Evolutionary conservation across 2,888 invertebrate genomes (phyloP).

Genomic region (Cheilosia variabilis): DNA sequence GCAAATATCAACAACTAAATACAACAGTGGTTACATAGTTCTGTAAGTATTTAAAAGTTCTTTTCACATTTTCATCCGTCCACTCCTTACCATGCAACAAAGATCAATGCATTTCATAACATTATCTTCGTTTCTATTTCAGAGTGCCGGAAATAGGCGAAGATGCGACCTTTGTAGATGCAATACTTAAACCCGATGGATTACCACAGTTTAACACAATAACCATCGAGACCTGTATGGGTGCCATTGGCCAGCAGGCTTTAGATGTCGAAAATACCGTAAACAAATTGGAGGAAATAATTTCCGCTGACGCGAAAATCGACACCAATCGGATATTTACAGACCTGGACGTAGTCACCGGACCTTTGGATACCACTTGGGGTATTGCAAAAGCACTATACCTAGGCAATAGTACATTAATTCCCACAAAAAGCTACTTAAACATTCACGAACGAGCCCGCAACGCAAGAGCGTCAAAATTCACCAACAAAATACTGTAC

Average conservation of each 20-base stretch:
- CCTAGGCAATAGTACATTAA: constrained; percentile 90
- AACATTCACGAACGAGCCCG: constrained; percentile 92
- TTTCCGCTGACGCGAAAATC: constrained; percentile 81
- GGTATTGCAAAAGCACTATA: constrained; percentile 93
- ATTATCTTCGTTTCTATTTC: constrained; percentile 79
- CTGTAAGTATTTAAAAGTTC: constrained; percentile 86
- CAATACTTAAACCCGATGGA: constrained; percentile 88
- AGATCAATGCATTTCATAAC: neutral
- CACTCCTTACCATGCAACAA: neutral
- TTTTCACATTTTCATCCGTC: neutral
- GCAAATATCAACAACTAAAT: constrained; percentile 61
- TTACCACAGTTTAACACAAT: constrained; percentile 92
- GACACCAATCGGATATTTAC: constrained; percentile 88
- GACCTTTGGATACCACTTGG: constrained; percentile 92
- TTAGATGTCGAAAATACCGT: constrained; percentile 92
- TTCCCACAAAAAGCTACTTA: constrained; percentile 91
- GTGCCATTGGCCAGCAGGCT: constrained; percentile 92
- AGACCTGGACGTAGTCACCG: constrained; percentile 89
- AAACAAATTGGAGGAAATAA: constrained; percentile 87
- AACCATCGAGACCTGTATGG: constrained; percentile 92
- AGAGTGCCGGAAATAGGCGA: constrained; percentile 93
- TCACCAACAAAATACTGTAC: constrained; percentile 85
- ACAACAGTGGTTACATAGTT: constrained; percentile 86
- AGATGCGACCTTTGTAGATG: constrained; percentile 90
- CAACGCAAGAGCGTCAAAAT: constrained; percentile 90